Evolutionary conservation across 1,140 invertebrate species (phyloP), one percentile per base, ranked within the genome.

Genomic region (Metopolophium dirhodum): DNA sequence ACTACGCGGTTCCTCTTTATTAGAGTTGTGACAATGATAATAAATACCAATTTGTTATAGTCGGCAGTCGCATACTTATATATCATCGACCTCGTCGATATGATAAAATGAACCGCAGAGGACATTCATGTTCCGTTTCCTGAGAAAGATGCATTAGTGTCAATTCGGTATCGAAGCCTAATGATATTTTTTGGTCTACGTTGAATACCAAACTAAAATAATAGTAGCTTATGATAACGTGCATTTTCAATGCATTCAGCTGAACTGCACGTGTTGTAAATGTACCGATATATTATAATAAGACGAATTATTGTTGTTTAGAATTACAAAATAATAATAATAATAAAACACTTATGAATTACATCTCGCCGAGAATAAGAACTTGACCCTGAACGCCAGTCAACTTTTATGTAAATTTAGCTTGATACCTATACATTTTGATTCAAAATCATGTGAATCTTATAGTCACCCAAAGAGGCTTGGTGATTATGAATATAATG

Each of bases 51-150:
- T 61, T 90, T 61, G 51, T 87, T 87, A 49, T 87, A 47, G 86
- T 51, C 30, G 86, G n/a, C 49, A 47, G 86, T 51, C 45, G 86
- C 47, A 9, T 49, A n/a, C 26, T 45, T 85, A 85, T 85, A 18
- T 82, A 20, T 45, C 41, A 87, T 49, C 86, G 86, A 87, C 86
- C 86, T 87, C 86, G 86, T 77, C 30, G 23, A 87, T 49, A n/a
- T 61, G 90, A 37, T 26, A 26, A 77, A 90, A 51, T 35, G 90
- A 91, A 91, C 90, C 77, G n/a, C 90, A 83, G 47, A 91, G 90
- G 77, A 91, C 77, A 37, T 83, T 91, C 45, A 4, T n/a, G 61
- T 91, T 91, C 57, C 57, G 90, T 91, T 91, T 91, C 61, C 90
- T 91, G 37, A 61, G 54, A 45, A 30, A 41, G 37, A 90, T 90